Conservation (phyloP, 2,113 vertebrate species). For the Erpornis zantholeuca region DNA sequence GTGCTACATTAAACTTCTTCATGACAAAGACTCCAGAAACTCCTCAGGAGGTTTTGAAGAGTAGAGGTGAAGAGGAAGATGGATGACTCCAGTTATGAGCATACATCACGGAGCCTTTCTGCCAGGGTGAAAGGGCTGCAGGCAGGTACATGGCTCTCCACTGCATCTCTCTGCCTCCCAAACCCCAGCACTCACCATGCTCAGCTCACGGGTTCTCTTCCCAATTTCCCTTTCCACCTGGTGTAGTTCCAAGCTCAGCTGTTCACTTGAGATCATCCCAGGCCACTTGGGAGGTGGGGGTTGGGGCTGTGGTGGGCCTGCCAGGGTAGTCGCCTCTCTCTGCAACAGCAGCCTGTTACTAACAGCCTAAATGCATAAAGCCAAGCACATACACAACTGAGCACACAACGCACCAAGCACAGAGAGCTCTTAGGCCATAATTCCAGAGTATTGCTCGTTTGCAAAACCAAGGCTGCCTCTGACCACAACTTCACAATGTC, state of each 20-base stretch:
- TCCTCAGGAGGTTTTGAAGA: not conserved
- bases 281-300: conserved; percentile 86
- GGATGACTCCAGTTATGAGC: not conserved
- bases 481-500: not conserved
- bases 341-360: conserved; percentile 90
- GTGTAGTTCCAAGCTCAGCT: conserved; percentile 94
- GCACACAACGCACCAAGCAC: conserved; percentile 21
- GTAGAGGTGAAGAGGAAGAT: not conserved
- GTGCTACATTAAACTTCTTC: not conserved
- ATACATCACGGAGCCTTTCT: not conserved
- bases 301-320: conserved; percentile 78
- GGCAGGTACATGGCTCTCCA: not conserved
- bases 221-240: conserved; percentile 97
- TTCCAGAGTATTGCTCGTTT: not conserved
- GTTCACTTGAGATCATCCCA: conserved; percentile 89
- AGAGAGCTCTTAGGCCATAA: conserved; percentile 11
- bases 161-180: not conserved
- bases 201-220: conserved; percentile 93
- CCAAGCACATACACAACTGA: conserved; percentile 74
- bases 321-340: conserved; percentile 85
- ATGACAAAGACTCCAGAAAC: not conserved
- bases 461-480: not conserved
- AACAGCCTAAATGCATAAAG: conserved; percentile 80
- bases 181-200: conserved; percentile 79
- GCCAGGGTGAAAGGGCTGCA: not conserved